A percentile compares a stretch with the other conserved stretches of the same genome.
phyloP scores from a whole-genome alignment of 2,113 vertebrate genomes.

The Lontra canadensis region DNA sequence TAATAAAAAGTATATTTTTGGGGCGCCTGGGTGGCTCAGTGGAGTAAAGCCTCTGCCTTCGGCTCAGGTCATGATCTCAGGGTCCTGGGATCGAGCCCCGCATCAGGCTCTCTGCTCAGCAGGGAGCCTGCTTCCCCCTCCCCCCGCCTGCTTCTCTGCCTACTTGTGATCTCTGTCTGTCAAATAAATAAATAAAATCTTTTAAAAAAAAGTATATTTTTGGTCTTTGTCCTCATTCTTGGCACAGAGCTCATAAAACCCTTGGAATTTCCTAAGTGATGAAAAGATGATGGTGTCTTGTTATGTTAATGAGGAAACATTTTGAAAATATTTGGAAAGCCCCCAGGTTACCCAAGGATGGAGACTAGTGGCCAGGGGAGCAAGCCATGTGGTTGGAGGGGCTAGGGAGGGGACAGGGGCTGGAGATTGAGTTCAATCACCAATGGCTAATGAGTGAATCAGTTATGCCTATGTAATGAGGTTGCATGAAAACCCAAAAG shows the following conservation, averaged over 20 bases:
- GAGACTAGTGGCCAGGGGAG: neutral
- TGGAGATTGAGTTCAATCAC: neutral
- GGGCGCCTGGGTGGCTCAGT: too few relatives aligned
- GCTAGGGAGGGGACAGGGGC: neutral
- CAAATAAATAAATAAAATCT: too few relatives aligned
- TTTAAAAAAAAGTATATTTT: neutral
- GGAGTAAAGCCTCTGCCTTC: too few relatives aligned
- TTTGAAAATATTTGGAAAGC: neutral
- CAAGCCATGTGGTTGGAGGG: neutral
- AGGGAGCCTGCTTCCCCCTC: too few relatives aligned
- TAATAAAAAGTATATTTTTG: neutral
- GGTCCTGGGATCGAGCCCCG: too few relatives aligned
- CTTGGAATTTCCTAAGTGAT: neutral
- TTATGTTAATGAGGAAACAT: neutral
- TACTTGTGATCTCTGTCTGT: too few relatives aligned
- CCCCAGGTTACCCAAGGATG: neutral
- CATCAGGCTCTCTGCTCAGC: too few relatives aligned
- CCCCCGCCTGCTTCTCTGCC: too few relatives aligned
- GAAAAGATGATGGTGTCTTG: neutral
- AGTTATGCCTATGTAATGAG: neutral
- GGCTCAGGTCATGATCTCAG: too few relatives aligned
- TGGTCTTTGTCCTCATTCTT: neutral
- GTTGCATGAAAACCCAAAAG: neutral
- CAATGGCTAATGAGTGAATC: neutral
- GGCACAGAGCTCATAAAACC: neutral